Base-by-base conservation (phyloP, 2,888 invertebrate species). In the Dendrolimus pini region DNA sequence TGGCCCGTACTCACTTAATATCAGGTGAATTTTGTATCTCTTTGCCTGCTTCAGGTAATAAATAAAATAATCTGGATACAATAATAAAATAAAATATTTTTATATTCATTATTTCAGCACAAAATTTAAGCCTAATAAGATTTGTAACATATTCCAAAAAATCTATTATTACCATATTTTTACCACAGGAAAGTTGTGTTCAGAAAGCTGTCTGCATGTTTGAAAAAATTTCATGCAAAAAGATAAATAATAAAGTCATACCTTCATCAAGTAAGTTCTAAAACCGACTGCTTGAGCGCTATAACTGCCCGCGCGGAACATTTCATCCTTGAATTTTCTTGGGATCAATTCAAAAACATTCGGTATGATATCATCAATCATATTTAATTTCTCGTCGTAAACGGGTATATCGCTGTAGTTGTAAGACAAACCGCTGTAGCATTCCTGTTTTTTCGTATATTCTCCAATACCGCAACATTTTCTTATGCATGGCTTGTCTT, bases 401-500 rank as follows among this genome's bases (percentile, higher is more conserved):
- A 66, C 12, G 9, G 47, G 47, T 53, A 10, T 56, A 58, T 0
- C 60, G 58, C 58, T 63, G 57, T 63, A 63, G 47, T 47, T 47
- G 3, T 10, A 47, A 47, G 47, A 12, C 47, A 47, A 47, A 10
- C 47, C 47, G 7, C 9, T 47, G 12, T 10, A 12, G 7, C 47
- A 47, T 30, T 30, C 30, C 30, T 30, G 30, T 30, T 30, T 30
- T 6, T 30, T 30, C 30, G 30, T 30, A 30, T 30, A 47, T 12
- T 47, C 12, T 47, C 47, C 47, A 47, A 47, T 6, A 47, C 12
- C 47, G 47, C 47, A 47, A 12, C 47, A 47, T 9, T 47, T 47
- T 6, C 47, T 47, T 47, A 47, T 10, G 9, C 47, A 12, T 10
- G 47, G 47, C 47, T 47, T 47, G 47, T 47, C 47, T 47, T 30